These are phyloP conservation scores for Neodiprion fabricii DNA, from an alignment of 1,140 invertebrate genomes.

Conservation along the genomic window DNA sequence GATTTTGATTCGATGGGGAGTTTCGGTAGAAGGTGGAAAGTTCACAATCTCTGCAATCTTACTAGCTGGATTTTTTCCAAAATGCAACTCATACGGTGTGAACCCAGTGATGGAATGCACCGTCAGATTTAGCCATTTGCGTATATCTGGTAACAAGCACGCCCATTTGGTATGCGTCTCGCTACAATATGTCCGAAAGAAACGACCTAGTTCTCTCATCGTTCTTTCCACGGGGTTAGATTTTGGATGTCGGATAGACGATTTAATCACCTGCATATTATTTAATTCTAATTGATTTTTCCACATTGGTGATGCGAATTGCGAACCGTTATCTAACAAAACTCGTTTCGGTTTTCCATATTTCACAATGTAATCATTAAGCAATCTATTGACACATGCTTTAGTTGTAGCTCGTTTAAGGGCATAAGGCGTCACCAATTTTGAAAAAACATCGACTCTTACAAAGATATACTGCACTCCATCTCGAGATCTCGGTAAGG, in stretches of 20 bases:
- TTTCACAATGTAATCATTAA: too few relatives aligned
- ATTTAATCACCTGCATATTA: neutral
- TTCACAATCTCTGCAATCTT: neutral
- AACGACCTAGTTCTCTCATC: neutral
- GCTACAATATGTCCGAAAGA: neutral
- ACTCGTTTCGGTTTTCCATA: neutral
- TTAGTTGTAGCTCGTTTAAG: slow-evolving; percentile 20
- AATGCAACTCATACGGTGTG: neutral
- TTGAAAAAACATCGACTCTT: slow-evolving; percentile 16
- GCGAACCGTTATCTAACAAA: neutral
- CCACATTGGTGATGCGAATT: neutral
- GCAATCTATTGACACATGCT: neutral
- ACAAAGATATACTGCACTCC: slow-evolving; percentile 23
- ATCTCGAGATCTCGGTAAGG: slow-evolving; percentile 14
- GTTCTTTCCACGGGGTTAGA: slow-evolving; percentile 1
- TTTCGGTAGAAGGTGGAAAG: neutral
- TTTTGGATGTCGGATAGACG: neutral
- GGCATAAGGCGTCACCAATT: slow-evolving; percentile 11
- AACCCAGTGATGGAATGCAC: neutral
- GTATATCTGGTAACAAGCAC: neutral
- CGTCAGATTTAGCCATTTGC: neutral
- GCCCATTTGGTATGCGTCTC: neutral
- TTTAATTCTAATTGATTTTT: neutral
- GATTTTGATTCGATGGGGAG: neutral
- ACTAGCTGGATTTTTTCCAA: neutral